Evolutionary conservation across 2,888 invertebrate genomes (phyloP), one percentile per base, ranked within the genome.

Genomic region (Nomada lathburiana): DNA sequence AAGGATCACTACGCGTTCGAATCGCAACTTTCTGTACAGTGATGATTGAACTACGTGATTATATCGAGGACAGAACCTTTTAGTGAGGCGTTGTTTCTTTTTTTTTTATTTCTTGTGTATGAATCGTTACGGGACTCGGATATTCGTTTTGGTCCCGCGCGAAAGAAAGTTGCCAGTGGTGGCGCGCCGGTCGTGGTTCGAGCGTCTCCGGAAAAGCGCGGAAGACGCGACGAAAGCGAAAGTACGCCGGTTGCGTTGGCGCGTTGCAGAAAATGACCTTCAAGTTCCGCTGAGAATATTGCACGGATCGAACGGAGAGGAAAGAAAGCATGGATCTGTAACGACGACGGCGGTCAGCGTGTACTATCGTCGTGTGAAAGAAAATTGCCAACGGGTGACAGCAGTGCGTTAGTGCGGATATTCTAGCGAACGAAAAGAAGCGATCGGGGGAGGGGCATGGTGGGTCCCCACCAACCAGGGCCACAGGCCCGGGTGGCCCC

Each of bases 401-500:
- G 20, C 13, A 29, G 82, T 82, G 82, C 77, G 67, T 23, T 36
- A 47, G 83, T 83, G 71, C 26, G 77, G 68, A 69, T 82, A 82
- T 75, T 78, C 29, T 60, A 75, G 68, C 47, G 7, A 50, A 68
- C 44, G 67, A 53, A 52, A 76, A 73, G 59, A 50, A 82, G 71
- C 69, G 73, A 68, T 63, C 57, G 75, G 59, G 0, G 70, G 75
- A 77, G 90, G 90, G 91, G 90, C 88, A 92, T 90, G 92, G 89
- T 91, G 90, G 90, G 87, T 83, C 89, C 89, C 88, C 89, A 89
- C 88, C 88, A 87, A 86, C 87, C 90, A 89, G 91, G 92, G 91
- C 89, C 89, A 86, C 88, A 84, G 90, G 89, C 89, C 88, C 90
- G 84, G 87, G 88, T 86, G 87, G 88, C 89, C 86, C 88, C 89